phyloP scores from a whole-genome alignment of 1,140 invertebrate genomes.

The Ceratina australensis region DNA sequence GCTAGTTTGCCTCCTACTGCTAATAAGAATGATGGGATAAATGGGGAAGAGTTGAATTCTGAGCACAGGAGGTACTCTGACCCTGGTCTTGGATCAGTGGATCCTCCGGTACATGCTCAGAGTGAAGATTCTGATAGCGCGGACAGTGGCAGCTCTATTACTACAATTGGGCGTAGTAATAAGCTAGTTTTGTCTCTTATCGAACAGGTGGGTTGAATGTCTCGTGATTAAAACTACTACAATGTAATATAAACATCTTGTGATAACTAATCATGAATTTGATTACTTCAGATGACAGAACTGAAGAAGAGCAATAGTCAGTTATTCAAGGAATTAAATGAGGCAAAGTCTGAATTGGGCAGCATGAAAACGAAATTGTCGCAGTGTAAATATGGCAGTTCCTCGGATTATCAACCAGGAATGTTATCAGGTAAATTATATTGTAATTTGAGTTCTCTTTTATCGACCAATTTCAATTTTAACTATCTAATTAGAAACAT shows the following conservation, averaged over 20 bases:
- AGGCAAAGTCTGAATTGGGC: conserved; percentile 80
- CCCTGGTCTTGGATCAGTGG: conserved; percentile 79
- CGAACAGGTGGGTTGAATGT: conserved; percentile 75
- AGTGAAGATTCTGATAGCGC: conserved; percentile 76
- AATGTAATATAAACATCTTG: no score
- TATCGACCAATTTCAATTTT: background rate
- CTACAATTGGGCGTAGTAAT: conserved; percentile 77
- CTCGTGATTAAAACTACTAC: no score
- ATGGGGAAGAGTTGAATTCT: conserved; percentile 69
- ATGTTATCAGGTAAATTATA: conserved; percentile 80
- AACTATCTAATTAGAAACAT: background rate
- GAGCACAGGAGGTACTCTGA: conserved; percentile 80
- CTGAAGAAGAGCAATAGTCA: conserved; percentile 80
- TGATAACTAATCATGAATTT: no score
- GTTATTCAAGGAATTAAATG: conserved; percentile 80
- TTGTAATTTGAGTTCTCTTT: background rate
- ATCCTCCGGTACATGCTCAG: conserved; percentile 59
- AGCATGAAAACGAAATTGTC: conserved; percentile 76
- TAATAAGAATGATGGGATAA: conserved; percentile 66
- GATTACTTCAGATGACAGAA: conserved; percentile 76
- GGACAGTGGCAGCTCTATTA: conserved; percentile 73
- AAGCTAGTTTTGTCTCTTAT: conserved; percentile 78
- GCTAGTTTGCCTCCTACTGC: conserved; percentile 79
- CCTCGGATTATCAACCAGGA: conserved; percentile 85
- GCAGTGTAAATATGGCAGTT: conserved; percentile 70